Percentiles rank a stretch among this genome's conserved stretches.
phyloP scores from a whole-genome alignment of 2,113 vertebrate species.

The Centropristis striata region DNA sequence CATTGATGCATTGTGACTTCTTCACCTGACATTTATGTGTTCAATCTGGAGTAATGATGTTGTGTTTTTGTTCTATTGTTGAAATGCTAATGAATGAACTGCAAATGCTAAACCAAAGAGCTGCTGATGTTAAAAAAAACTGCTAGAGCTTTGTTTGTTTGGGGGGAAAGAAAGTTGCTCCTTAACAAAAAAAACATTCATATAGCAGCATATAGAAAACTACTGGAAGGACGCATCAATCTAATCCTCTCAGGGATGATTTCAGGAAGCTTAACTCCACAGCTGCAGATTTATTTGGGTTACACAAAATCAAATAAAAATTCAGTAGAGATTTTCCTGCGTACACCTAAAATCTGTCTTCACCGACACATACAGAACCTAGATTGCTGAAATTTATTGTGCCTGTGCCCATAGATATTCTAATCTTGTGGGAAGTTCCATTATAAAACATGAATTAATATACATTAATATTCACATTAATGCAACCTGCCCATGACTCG shows the following conservation, averaged over 20 bases:
- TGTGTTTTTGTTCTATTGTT: background rate
- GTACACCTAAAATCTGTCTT: conserved; percentile 23
- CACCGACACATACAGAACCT: background rate
- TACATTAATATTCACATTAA: conserved; percentile 43
- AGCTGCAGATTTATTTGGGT: conserved; percentile 47
- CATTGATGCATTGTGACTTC: background rate
- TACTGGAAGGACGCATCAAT: conserved; percentile 34
- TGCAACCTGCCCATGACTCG: background rate
- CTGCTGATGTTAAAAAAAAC: conserved; percentile 15
- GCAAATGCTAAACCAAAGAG: background rate
- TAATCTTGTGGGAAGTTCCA: background rate
- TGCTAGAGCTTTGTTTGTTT: conserved; percentile 25
- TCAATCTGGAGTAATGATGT: background rate
- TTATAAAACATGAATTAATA: conserved; percentile 41
- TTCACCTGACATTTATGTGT: conserved; percentile 7
- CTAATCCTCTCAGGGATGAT: conserved; percentile 45
- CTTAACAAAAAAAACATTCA: background rate
- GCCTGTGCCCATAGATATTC: background rate
- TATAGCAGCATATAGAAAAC: conserved; percentile 10
- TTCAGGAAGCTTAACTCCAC: conserved; percentile 39
- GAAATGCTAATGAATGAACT: background rate
- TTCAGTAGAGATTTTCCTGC: conserved; percentile 8
- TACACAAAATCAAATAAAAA: conserved; percentile 46
- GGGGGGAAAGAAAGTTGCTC: background rate
- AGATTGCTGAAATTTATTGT: background rate